Evolutionary conservation across 2,888 invertebrate genomes (phyloP).

Genomic region (Drosophila testacea): DNA sequence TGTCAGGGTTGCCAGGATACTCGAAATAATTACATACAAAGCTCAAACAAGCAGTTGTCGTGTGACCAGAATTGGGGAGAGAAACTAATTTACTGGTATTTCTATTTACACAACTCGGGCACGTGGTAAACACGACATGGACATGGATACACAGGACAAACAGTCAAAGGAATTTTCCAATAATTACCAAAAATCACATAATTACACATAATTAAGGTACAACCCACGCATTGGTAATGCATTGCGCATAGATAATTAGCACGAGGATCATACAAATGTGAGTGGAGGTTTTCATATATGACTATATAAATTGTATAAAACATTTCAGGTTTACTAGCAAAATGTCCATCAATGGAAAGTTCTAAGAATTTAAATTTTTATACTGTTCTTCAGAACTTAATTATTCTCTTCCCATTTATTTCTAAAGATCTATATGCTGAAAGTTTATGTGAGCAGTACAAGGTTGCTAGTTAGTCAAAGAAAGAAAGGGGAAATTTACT

Average conservation of each 20-base stretch:
- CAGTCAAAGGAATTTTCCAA: slow-evolving; percentile 66
- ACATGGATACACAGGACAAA: slow-evolving; percentile 19
- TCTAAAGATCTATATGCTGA: too few relatives aligned
- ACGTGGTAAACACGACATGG: slow-evolving; percentile 54
- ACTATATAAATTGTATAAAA: not conserved
- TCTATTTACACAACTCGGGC: slow-evolving; percentile 63
- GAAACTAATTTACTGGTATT: slow-evolving; percentile 61
- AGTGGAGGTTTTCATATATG: not conserved
- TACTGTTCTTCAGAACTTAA: too few relatives aligned
- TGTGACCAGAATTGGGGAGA: not conserved
- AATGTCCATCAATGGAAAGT: slow-evolving; percentile 2
- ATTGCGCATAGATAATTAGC: slow-evolving; percentile 56
- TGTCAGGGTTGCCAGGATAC: slow-evolving; percentile 64
- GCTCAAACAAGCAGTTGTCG: slow-evolving; percentile 16
- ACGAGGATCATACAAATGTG: slow-evolving; percentile 20
- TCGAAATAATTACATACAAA: slow-evolving; percentile 65
- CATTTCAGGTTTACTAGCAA: not conserved
- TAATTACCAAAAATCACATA: slow-evolving; percentile 78
- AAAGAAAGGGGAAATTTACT: not conserved
- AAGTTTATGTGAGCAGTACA: too few relatives aligned
- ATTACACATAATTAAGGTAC: slow-evolving; percentile 68
- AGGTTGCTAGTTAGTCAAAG: too few relatives aligned
- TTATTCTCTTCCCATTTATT: too few relatives aligned
- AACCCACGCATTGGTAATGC: slow-evolving; percentile 30
- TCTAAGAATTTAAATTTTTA: not conserved